Conservation (phyloP, 2,113 vertebrate species). For the Myiozetetes cayanensis region DNA sequence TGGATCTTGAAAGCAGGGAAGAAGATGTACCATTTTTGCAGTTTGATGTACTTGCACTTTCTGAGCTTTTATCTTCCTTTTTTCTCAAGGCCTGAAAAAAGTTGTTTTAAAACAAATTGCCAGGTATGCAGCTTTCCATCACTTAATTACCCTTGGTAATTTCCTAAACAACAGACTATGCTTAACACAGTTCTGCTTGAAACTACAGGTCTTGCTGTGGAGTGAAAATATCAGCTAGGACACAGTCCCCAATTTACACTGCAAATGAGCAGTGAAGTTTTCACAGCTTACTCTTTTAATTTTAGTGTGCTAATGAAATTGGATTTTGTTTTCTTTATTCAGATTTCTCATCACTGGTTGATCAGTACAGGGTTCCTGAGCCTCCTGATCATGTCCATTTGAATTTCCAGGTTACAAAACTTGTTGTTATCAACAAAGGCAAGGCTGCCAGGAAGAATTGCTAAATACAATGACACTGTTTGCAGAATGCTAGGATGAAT, state of each 20-base stretch:
- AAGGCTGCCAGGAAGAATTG: not conserved
- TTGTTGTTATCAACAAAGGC: not conserved
- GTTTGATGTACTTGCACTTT: not conserved
- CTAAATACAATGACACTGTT: not conserved
- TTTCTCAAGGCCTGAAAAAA: not conserved
- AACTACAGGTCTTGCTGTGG: not conserved
- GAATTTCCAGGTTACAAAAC: not conserved
- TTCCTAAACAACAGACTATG: not conserved
- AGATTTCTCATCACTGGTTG: not conserved
- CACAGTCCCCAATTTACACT: not conserved
- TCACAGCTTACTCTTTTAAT: constrained; percentile 18
- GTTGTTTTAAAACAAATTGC: not conserved
- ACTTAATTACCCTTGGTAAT: not conserved
- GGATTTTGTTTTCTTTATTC: not conserved
- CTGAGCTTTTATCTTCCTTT: not conserved
- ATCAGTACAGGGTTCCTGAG: not conserved
- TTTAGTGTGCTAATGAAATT: not conserved
- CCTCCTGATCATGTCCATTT: not conserved
- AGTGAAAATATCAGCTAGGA: not conserved
- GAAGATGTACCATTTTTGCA: not conserved
- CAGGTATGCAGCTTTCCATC: not conserved
- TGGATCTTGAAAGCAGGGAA: not conserved
- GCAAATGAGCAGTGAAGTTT: constrained; percentile 18
- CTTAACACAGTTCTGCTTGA: not conserved
- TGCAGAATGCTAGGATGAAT: not conserved